Evolutionary conservation across 2,797 vertebrate species (phyloP), one percentile per base, ranked within the genome.

Genomic region (Microctenopoma stevenorrisi): DNA sequence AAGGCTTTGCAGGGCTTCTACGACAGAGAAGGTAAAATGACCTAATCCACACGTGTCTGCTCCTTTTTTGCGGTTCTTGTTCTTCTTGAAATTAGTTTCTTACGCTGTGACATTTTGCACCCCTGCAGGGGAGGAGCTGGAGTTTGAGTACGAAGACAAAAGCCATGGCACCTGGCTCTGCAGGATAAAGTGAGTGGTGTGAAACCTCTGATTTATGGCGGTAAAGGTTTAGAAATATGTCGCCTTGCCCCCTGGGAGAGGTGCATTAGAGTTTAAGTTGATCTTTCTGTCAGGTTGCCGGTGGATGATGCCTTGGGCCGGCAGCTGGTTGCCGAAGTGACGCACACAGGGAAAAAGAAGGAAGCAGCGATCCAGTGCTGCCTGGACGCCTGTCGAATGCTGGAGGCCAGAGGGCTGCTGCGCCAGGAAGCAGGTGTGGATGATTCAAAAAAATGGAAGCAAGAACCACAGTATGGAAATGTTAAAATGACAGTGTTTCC

Each of bases 1-100:
- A 99, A 99, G 71, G 96, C 97, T 10, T 86, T 99, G 30, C 97
- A 99, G 86, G 98, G 98, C 1, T 99, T 99, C 91, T 99, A 97
- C 68, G 98, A 99, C 79, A 91, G 98, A 91, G 98, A 99, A 95
- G 98, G 98, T 99, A 14, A 74, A 42, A 22, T 11, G 11, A 2
- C 5, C 0, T 11, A 26, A 50, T 10, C 28, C 14, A 22, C 18
- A 18, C 18, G 18, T 18, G 18, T 18, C 18, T 18, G 18, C 18
- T 18, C 18, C 8, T 26, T 54, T n/a, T 28, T 33, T 0, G 2
- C 0, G 3, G 7, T 18, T 18, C 15, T 16, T 33, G 7, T 4
- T 1, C 26, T 25, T 33, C 4, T 52, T n/a, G 16, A 3, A 37
- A 40, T 38, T 2, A 10, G 14, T 28, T 1, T 42, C 18, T 33